Evolutionary conservation across 2,113 vertebrate genomes (phyloP).

Genomic region (Sinocyclocheilus anophthalmus): DNA sequence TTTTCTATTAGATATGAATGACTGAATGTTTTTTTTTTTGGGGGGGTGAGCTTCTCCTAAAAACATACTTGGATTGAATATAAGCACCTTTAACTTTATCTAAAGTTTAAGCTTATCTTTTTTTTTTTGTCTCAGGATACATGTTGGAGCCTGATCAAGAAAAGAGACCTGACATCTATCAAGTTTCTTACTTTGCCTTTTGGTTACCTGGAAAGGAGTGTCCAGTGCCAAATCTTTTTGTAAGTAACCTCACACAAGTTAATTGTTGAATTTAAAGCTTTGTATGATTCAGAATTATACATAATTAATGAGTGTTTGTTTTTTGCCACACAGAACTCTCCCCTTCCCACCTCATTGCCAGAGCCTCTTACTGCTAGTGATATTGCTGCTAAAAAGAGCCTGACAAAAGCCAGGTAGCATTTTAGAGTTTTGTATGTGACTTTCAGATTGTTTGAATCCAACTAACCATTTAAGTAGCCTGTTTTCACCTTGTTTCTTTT

Average conservation of each 20-base stretch:
- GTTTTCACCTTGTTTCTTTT: neutral
- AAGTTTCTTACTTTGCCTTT: conserved; percentile 95
- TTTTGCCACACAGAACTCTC: conserved; percentile 80
- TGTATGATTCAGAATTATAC: neutral
- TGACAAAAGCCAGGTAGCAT: conserved; percentile 92
- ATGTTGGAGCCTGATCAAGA: conserved; percentile 98
- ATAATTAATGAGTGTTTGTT: conserved; percentile 1
- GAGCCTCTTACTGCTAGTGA: conserved; percentile 93
- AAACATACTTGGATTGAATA: neutral
- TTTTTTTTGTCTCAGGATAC: conserved; percentile 19
- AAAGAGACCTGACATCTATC: conserved; percentile 94
- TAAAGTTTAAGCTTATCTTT: neutral
- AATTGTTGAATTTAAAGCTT: neutral
- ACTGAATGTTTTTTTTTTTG: neutral
- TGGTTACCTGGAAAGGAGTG: conserved; percentile 92
- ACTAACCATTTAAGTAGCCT: neutral
- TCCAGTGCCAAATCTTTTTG: conserved; percentile 91
- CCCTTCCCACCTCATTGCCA: conserved; percentile 87
- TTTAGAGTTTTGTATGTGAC: neutral
- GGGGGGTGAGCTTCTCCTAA: neutral
- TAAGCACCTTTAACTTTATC: neutral
- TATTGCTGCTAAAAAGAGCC: conserved; percentile 92
- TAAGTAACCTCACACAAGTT: conserved; percentile 73
- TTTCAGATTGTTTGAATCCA: neutral
- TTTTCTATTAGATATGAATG: neutral